Conservation (phyloP, 2,113 vertebrate genomes). For the Sialia sialis region DNA sequence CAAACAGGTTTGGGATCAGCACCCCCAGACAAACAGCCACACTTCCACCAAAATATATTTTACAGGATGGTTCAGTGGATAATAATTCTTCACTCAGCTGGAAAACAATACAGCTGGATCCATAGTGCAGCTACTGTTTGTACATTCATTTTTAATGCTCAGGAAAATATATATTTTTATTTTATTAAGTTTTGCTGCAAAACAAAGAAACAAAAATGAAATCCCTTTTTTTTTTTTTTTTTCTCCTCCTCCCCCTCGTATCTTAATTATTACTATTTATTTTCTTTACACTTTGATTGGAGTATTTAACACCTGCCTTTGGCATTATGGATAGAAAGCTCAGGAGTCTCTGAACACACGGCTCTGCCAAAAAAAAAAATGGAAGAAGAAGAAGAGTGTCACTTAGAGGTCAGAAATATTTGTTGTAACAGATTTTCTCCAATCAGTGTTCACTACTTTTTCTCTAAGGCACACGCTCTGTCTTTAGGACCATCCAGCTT, state of each 20-base stretch:
- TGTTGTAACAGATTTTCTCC: conserved; percentile 24
- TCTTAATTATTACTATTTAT: conserved; percentile 41
- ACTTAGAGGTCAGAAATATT: conserved; percentile 36
- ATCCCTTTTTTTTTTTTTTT: background rate
- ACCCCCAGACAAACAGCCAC: background rate
- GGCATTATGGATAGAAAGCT: conserved; percentile 48
- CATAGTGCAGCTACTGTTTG: background rate
- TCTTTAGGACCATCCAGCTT: background rate
- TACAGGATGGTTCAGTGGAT: background rate
- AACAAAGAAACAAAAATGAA: conserved; percentile 54
- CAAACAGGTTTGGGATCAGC: background rate
- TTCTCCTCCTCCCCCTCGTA: accelerated
- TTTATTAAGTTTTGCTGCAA: conserved; percentile 64
- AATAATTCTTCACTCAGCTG: background rate
- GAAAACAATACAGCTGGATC: conserved; percentile 13
- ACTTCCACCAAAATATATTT: background rate
- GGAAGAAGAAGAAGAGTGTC: background rate
- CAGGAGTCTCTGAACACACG: conserved; percentile 38
- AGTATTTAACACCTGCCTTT: conserved; percentile 56
- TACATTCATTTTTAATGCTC: conserved; percentile 58
- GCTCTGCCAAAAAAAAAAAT: background rate
- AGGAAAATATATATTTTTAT: conserved; percentile 51
- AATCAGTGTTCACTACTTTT: conserved; percentile 47
- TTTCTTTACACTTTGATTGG: conserved; percentile 33
- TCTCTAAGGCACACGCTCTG: conserved; percentile 60